Evolutionary conservation across 2,888 invertebrate species (phyloP).

Genomic region (Margaritifera margaritifera): DNA sequence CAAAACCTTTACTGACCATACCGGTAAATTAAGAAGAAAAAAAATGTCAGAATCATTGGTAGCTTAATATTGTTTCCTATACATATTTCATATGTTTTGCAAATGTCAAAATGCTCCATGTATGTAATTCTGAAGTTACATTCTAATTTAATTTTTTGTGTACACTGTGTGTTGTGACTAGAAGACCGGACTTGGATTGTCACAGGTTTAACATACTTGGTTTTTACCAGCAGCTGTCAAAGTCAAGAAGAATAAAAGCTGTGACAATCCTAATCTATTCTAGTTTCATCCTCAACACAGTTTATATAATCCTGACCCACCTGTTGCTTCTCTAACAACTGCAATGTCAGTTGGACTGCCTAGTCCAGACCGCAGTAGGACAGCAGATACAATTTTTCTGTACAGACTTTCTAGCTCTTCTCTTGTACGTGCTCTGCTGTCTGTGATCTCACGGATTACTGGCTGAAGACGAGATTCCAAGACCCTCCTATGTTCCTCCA

Average conservation of each 20-base stretch:
- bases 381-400: conserved; percentile 72
- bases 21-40: neutral
- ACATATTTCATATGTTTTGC: too few relatives aligned
- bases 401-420: conserved; percentile 73
- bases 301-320: conserved; percentile 35
- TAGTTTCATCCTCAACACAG: too few relatives aligned
- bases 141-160: too few relatives aligned
- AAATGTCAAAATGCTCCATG: too few relatives aligned
- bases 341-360: conserved; percentile 73
- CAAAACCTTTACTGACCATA: neutral
- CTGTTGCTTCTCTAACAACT: conserved; percentile 72
- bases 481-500: conserved; percentile 72
- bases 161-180: too few relatives aligned
- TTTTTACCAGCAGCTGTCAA: neutral
- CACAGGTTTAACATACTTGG: neutral
- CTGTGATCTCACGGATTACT: conserved; percentile 72
- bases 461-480: conserved; percentile 72
- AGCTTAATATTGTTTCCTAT: too few relatives aligned
- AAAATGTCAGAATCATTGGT: too few relatives aligned
- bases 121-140: too few relatives aligned
- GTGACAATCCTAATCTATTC: too few relatives aligned
- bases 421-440: conserved; percentile 70
- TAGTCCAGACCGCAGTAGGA: conserved; percentile 72
- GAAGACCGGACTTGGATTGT: too few relatives aligned
- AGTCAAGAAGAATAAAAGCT: neutral